Conservation (phyloP, 1,140 invertebrate species). For the Micrasema minimum region DNA sequence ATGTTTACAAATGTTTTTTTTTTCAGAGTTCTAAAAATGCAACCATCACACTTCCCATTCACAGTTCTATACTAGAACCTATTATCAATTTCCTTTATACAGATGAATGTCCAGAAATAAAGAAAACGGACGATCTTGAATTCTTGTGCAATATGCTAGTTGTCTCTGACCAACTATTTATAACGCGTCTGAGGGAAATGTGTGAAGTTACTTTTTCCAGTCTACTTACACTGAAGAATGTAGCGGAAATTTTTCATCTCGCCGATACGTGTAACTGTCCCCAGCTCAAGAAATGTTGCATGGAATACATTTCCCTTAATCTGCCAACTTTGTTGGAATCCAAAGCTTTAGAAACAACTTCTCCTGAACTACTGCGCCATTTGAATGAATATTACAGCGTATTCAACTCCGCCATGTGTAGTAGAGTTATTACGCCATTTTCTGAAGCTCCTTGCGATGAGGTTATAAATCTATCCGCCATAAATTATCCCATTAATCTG, state of each 20-base stretch:
- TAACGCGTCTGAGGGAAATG: conserved; percentile 72
- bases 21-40: conserved; percentile 63
- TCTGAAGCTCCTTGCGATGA: conserved; percentile 68
- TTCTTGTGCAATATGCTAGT: conserved; percentile 75
- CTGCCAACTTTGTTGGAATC: conserved; percentile 74
- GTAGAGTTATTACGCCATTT: conserved; percentile 73
- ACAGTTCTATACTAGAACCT: conserved; percentile 67
- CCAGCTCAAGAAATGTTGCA: conserved; percentile 74
- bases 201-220: conserved; percentile 73
- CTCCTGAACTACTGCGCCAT: conserved; percentile 69
- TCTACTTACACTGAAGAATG: conserved; percentile 76
- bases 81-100: conserved; percentile 77
- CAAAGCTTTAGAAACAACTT: conserved; percentile 69
- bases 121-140: conserved; percentile 68
- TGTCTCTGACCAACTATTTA: conserved; percentile 76
- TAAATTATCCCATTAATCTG: conserved; percentile 62
- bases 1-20: conserved; percentile 46
- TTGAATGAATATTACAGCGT: conserved; percentile 72
- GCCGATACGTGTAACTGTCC: conserved; percentile 74
- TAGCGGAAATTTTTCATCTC: conserved; percentile 74
- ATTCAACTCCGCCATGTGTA: conserved; percentile 66
- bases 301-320: conserved; percentile 79
- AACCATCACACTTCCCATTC: conserved; percentile 64
- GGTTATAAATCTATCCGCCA: conserved; percentile 64
- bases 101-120: conserved; percentile 68